A percentile compares a stretch with the other conserved stretches of the same genome.
Conservation (phyloP, 2,888 invertebrate genomes). For the Maniola hyperantus region DNA sequence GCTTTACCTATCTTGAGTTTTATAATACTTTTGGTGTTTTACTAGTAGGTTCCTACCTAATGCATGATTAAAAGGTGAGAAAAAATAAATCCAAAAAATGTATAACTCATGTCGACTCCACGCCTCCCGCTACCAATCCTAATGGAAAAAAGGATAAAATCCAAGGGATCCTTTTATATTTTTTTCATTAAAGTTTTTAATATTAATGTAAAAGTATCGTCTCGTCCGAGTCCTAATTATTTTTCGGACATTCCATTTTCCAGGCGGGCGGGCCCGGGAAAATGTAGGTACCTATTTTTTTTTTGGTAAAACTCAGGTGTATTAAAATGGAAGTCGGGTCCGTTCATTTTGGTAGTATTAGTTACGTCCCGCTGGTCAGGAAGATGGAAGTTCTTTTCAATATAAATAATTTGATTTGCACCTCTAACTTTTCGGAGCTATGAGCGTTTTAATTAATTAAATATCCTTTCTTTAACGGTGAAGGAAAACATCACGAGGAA, state of each 20-base stretch:
- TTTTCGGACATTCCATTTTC: constrained; percentile 67
- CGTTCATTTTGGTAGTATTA: constrained; percentile 47
- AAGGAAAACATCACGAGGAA: no score
- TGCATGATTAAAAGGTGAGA: no score
- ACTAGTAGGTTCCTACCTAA: no score
- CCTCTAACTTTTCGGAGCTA: no score
- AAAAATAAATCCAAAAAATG: background rate
- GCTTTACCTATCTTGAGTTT: no score
- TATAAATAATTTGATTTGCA: background rate
- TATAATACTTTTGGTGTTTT: no score
- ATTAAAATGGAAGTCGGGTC: constrained; percentile 37
- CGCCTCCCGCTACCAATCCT: constrained; percentile 51
- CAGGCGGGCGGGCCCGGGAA: constrained; percentile 51
- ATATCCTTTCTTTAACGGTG: no score
- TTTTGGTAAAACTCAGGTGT: constrained; percentile 44
- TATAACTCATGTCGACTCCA: constrained; percentile 46
- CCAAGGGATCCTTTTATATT: constrained; percentile 75
- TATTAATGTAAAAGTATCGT: constrained; percentile 76
- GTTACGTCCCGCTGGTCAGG: constrained; percentile 52
- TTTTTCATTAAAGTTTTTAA: constrained; percentile 83
- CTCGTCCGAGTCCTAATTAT: constrained; percentile 69
- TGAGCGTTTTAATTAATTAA: no score
- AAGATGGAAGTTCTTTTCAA: background rate
- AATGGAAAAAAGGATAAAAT: constrained; percentile 81
- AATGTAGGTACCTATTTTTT: constrained; percentile 39